phyloP scores from a whole-genome alignment of 1,140 invertebrate species.

The Zaprionus kolodkinae region DNA sequence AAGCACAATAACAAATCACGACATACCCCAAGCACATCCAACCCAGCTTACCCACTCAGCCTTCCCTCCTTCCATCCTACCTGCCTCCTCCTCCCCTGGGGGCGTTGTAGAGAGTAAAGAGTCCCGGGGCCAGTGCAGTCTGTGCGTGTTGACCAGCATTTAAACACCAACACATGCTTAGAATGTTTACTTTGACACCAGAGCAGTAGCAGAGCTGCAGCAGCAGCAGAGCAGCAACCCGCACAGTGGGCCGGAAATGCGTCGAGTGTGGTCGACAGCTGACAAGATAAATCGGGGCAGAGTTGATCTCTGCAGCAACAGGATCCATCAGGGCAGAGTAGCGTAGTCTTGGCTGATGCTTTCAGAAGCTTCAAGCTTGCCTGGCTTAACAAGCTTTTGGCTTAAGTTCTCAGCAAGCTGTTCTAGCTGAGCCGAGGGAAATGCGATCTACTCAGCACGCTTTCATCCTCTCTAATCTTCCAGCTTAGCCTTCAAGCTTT shows the following conservation, averaged over 20 bases:
- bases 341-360: not conserved
- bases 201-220: constrained; percentile 16
- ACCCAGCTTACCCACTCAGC: no score
- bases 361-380: not conserved
- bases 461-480: no score
- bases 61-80: no score
- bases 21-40: not conserved
- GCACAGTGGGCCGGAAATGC: constrained; percentile 24
- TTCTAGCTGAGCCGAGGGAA: not conserved
- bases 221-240: constrained; percentile 9
- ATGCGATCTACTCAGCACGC: no score
- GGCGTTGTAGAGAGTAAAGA: not conserved
- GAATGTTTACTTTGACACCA: constrained; percentile 53
- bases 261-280: not conserved
- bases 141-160: constrained; percentile 40
- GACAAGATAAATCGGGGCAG: not conserved
- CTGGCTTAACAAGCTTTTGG: not conserved
- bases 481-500: not conserved
- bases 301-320: not conserved
- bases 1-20: constrained; percentile 53
- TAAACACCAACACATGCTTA: constrained; percentile 45
- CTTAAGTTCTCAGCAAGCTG: not conserved
- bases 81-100: not conserved
- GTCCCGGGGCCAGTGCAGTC: not conserved
- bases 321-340: not conserved